These are phyloP conservation scores for Sminthurides aquaticus DNA, from an alignment of 2,888 invertebrate genomes.

Conservation along the genomic window DNA sequence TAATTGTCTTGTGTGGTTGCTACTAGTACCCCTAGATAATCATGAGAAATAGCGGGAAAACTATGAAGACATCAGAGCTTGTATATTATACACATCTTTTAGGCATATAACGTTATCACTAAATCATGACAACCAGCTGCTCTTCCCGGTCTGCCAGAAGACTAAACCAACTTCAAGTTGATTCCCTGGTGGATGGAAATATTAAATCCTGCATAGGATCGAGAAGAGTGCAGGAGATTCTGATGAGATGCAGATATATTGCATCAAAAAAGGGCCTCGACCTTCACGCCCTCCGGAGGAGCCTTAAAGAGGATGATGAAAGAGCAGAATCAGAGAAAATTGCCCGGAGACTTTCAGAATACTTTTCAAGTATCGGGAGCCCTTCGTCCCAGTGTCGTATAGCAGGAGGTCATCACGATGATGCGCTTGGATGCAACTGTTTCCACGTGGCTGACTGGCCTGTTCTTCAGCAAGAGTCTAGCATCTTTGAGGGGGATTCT, in stretches of 20 bases:
- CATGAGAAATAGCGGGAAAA: too few species aligned
- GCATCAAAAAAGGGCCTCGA: conserved; percentile 32
- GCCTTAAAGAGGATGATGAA: conserved; percentile 30
- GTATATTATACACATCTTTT: too few species aligned
- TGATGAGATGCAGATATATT: conserved; percentile 30
- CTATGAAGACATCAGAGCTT: too few species aligned
- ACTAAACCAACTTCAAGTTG: conserved; percentile 13
- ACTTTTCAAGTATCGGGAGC: conserved; percentile 13
- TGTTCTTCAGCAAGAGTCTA: conserved; percentile 1
- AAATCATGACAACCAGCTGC: too few species aligned
- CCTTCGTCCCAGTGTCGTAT: background rate
- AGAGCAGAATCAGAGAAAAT: conserved; percentile 14
- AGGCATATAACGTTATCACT: too few species aligned
- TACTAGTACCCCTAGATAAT: too few species aligned
- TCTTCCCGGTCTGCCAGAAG: conserved; percentile 6
- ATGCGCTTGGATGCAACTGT: background rate
- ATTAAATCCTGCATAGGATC: conserved; percentile 9
- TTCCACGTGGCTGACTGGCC: conserved; percentile 16
- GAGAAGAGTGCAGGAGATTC: conserved; percentile 25
- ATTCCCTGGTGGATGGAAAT: conserved; percentile 13
- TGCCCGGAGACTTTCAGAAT: conserved; percentile 11
- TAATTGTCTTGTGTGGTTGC: too few species aligned
- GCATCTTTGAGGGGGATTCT: background rate
- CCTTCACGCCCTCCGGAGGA: conserved; percentile 24
- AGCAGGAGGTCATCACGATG: background rate